Conservation (phyloP, 2,888 invertebrate species). For the Oscheius sp. region DNA sequence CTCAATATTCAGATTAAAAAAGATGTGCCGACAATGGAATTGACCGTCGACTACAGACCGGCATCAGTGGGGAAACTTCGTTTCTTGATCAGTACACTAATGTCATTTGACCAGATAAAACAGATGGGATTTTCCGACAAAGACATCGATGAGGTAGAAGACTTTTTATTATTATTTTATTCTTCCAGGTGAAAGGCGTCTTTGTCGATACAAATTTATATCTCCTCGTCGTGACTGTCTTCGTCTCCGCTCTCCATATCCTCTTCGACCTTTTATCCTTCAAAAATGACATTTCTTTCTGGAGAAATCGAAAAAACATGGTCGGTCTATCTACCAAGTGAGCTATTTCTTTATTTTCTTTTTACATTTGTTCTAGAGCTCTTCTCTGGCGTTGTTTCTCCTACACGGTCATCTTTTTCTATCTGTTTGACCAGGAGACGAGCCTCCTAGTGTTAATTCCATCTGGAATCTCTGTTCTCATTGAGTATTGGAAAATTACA, state of each 20-base stretch:
- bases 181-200: conserved; percentile 76
- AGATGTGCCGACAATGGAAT: conserved; percentile 36
- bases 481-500: conserved; percentile 89
- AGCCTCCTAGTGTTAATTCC: conserved; percentile 88
- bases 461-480: conserved; percentile 84
- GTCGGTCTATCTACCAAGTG: conserved; percentile 82
- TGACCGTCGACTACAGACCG: conserved; percentile 60
- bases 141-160: conserved; percentile 87
- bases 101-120: conserved; percentile 70
- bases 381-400: conserved; percentile 94
- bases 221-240: conserved; percentile 86
- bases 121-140: conserved; percentile 85
- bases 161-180: neutral
- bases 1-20: neutral
- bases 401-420: conserved; percentile 88
- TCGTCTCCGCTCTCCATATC: conserved; percentile 91
- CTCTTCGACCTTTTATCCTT: conserved; percentile 95
- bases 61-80: conserved; percentile 68
- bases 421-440: conserved; percentile 89
- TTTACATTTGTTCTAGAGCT: conserved; percentile 40
- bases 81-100: conserved; percentile 71
- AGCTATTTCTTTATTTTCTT: neutral
- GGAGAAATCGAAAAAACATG: conserved; percentile 85
- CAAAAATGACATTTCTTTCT: conserved; percentile 93
- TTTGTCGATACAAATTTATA: conserved; percentile 94